Evolutionary conservation across 2,888 invertebrate genomes (phyloP).

Genomic region (Archips xylosteana): DNA sequence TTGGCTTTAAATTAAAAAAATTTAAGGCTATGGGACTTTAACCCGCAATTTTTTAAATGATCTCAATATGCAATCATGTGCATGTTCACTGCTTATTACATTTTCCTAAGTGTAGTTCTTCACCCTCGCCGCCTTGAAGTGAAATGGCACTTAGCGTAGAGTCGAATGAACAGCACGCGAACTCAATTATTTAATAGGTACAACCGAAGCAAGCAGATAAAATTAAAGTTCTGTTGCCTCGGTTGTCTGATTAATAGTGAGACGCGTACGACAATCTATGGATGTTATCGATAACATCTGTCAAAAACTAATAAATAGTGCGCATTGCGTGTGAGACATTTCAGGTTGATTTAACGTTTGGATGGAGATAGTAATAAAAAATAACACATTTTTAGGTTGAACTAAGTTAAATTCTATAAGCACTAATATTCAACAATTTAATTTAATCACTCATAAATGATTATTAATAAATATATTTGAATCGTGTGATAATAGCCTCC

Average conservation of each 20-base stretch:
- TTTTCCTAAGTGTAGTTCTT: constrained; percentile 7
- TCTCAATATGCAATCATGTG: neutral
- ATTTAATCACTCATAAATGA: too few species aligned
- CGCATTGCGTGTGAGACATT: too few species aligned
- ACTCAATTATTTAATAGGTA: constrained; percentile 38
- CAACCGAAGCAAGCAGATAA: constrained; percentile 38
- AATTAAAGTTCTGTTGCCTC: constrained; percentile 37
- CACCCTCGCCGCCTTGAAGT: constrained; percentile 15
- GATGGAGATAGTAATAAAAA: too few species aligned
- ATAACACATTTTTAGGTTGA: too few species aligned
- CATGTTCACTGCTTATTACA: constrained; percentile 11
- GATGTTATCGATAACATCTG: constrained; percentile 16
- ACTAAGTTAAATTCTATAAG: too few species aligned
- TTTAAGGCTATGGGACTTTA: constrained; percentile 13
- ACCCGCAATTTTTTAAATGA: constrained; percentile 23
- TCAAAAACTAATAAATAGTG: neutral
- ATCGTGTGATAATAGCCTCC: too few species aligned
- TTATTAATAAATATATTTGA: too few species aligned
- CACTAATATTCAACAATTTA: too few species aligned
- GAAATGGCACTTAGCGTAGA: constrained; percentile 26
- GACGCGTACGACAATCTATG: neutral
- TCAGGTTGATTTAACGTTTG: too few species aligned
- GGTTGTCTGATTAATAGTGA: constrained; percentile 37
- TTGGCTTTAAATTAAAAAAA: neutral
- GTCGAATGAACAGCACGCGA: constrained; percentile 12